Conservation (phyloP, 1,140 invertebrate genomes). For the Cotesia typhae region DNA sequence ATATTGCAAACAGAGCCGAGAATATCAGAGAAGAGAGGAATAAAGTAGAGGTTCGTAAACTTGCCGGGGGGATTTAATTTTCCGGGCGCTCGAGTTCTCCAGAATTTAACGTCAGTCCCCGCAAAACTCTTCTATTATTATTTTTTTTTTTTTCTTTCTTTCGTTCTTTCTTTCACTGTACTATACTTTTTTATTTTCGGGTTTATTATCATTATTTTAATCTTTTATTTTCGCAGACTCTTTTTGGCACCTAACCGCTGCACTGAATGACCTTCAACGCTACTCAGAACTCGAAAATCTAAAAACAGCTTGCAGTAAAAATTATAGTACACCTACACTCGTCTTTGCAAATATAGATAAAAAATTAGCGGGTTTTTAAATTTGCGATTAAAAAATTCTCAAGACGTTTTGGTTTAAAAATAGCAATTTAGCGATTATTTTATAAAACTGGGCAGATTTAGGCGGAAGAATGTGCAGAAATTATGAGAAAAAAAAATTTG, state of each 20-base stretch:
- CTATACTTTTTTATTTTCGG: not conserved
- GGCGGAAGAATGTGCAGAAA: no score
- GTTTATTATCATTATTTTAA: constrained; percentile 3
- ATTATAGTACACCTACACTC: no score
- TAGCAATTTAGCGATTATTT: no score
- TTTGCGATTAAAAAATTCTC: no score
- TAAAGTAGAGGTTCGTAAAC: constrained; percentile 33
- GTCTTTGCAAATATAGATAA: no score
- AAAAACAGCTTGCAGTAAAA: no score
- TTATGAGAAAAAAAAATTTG: no score
- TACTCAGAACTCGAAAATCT: no score
- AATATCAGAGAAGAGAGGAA: constrained; percentile 17
- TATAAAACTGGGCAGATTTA: no score
- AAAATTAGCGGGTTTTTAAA: no score
- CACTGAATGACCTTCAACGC: no score
- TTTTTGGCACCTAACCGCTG: not conserved
- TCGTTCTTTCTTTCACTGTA: not conserved
- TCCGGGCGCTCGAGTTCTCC: constrained; percentile 13
- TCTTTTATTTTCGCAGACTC: not conserved
- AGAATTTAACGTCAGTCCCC: constrained; percentile 13
- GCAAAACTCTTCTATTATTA: constrained; percentile 9
- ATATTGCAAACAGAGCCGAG: not conserved
- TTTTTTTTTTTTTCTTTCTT: not conserved
- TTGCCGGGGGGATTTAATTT: constrained; percentile 34
- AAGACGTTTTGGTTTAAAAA: no score